Conservation (phyloP, 2,797 vertebrate genomes). For the Brachymystax lenok region DNA sequence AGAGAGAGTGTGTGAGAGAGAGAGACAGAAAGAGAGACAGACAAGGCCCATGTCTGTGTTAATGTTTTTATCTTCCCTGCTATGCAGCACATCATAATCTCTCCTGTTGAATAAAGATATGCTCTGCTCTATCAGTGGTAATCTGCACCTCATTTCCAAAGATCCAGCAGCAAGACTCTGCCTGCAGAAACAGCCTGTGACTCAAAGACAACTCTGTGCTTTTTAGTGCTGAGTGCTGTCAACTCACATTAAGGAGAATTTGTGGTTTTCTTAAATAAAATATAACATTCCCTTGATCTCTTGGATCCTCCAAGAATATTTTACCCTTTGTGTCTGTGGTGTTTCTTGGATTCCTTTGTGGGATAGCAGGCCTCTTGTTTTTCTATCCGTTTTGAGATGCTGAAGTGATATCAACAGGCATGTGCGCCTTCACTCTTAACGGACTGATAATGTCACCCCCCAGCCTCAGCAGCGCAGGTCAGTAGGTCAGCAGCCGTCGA, state of each 20-base stretch:
- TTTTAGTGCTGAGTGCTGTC: too few relatives aligned
- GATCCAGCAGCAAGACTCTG: neutral
- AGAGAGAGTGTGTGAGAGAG: neutral
- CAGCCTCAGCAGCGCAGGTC: too few relatives aligned
- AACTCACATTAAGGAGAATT: too few relatives aligned
- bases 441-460: neutral
- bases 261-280: too few relatives aligned
- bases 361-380: too few relatives aligned
- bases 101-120: constrained; percentile 15
- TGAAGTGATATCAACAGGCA: neutral
- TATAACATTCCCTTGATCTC: too few relatives aligned
- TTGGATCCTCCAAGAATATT: too few relatives aligned
- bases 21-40: neutral
- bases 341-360: too few relatives aligned
- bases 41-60: neutral
- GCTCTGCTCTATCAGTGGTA: neutral
- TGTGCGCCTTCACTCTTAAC: neutral
- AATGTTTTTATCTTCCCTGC: constrained; percentile 39
- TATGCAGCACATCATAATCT: constrained; percentile 14
- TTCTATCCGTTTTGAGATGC: too few relatives aligned
- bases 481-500: too few relatives aligned
- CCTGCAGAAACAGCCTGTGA: neutral
- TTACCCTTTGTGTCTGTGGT: too few relatives aligned
- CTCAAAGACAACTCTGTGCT: neutral
- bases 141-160: constrained; percentile 2